Percentiles rank a stretch among this genome's conserved stretches.
Evolutionary conservation across 2,113 vertebrate species (phyloP).

Genomic region (Heterotilapia buettikoferi): DNA sequence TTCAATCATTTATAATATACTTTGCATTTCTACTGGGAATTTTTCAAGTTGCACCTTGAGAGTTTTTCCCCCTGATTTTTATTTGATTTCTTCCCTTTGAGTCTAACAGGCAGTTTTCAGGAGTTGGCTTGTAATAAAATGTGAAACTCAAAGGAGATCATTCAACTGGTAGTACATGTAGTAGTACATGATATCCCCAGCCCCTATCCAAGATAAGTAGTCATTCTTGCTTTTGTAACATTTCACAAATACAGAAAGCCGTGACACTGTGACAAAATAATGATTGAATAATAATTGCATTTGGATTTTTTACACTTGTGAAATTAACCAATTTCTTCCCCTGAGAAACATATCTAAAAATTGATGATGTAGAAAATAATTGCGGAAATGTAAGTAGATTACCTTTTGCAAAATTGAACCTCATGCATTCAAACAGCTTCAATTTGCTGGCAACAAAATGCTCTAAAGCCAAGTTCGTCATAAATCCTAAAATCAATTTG

Average conservation of each 20-base stretch:
- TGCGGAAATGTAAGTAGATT: not conserved
- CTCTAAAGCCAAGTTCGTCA: not conserved
- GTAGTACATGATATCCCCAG: not conserved
- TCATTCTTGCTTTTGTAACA: not conserved
- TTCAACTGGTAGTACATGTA: not conserved
- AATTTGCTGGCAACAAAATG: conserved; percentile 11
- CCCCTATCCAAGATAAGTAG: not conserved
- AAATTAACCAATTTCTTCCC: not conserved
- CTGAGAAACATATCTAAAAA: accelerated
- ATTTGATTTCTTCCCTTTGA: not conserved
- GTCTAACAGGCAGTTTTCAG: not conserved
- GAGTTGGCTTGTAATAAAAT: not conserved
- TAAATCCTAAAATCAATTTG: conserved; percentile 56
- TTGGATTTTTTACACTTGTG: not conserved
- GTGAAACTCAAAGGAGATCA: not conserved
- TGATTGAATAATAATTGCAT: not conserved
- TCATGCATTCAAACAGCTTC: not conserved
- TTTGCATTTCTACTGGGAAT: not conserved
- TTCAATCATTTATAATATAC: not conserved
- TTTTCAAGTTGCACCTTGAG: not conserved
- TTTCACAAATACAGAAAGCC: not conserved
- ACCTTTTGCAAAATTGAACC: not conserved
- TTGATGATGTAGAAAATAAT: not conserved
- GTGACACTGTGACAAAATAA: not conserved
- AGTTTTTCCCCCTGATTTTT: not conserved